Base-by-base conservation (phyloP, 2,888 invertebrate species). In the Odontocolon sp. region DNA sequence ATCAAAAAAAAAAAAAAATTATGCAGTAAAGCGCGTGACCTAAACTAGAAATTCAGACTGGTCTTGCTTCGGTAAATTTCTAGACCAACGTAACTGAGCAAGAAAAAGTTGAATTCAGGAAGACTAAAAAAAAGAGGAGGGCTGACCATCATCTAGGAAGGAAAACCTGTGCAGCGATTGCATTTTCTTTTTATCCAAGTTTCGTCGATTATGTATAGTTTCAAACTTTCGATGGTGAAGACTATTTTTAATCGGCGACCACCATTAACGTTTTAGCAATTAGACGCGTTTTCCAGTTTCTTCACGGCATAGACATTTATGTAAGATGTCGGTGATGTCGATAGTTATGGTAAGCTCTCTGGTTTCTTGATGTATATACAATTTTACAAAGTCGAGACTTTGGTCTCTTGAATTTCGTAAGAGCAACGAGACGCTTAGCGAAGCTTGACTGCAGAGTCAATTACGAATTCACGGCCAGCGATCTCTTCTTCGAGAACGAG, bases 381-480 rank as follows among this genome's bases (percentile, higher is more conserved):
- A 70, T 50, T 52, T 8, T 3, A 71, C 14, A 16, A 47, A 68
- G 45, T 61, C 31, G 33, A 28, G 33, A 64, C 56, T 56, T 54
- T n/a, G 21, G 42, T 33, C 38, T 56, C 38, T 40, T 26, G 23
- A 36, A 26, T 69, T 57, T 69, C 61, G 47, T 64, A 64, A 61
- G 26, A 16, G 52, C 21, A 45, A 61, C 28, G 67, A 45, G 36
- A 14, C 28, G 38, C 42, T 38, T 31, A 40, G 38, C 33, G 11
- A 26, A 16, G n/a, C 45, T 54, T 42, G n/a, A 31, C 14, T 52
- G 33, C 36, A 11, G 1, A 74, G 26, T 23, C 31, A 40, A 63
- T 74, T 68, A 63, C 38, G 38, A 68, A 74, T 74, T 67, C 63
- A 47, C 63, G 63, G 63, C 54, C 74, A 47, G 63, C 18, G 42